Base-by-base conservation (phyloP, 2,113 vertebrate species). In the Varanus komodoensis region DNA sequence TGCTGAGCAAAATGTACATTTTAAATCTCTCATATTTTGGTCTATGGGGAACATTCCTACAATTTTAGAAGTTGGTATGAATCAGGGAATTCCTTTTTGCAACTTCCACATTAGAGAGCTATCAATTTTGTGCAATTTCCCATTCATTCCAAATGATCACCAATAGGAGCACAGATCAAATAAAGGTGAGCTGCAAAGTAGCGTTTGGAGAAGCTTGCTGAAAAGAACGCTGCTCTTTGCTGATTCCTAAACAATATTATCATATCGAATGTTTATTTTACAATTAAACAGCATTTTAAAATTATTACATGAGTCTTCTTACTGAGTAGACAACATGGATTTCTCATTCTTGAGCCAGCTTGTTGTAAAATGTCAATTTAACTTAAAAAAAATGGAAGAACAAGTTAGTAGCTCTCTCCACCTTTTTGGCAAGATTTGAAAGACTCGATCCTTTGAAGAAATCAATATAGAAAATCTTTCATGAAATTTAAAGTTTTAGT, bases 401-500 rank as follows among this genome's bases (percentile, higher is more conserved):
- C 32, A 83, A 89, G 25, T 84, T 27, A 48, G 0, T 86, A 8
- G 34, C n/a, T 23, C 29, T 15, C 73, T 69, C 75, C 83, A 0
- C 6, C 54, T 27, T 17, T 69, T 81, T 71, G 57, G 9, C 64
- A 71, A 44, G 67, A 50, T 89, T 0, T 0, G 88, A 90, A 25
- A 69, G n/a, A 86, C 1, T 0, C 64, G 44, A 68, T 84, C 90
- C 1, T 91, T 91, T 80, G 75, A 38, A 15, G 5, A 0, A 78
- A 78, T 69, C 73, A 87, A 34, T 80, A 23, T 5, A 82, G 4
- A 5, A 61, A 21, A 87, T 0, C 17, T 29, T 32, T 79, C 6
- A 64, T 90, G 89, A 86, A 0, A 68, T 87, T 85, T 25, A 83
- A 48, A 29, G 38, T 67, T 89, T 86, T 68, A 83, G 50, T 90